phyloP scores from a whole-genome alignment of 2,113 vertebrate species.

The Glareola pratincola region DNA sequence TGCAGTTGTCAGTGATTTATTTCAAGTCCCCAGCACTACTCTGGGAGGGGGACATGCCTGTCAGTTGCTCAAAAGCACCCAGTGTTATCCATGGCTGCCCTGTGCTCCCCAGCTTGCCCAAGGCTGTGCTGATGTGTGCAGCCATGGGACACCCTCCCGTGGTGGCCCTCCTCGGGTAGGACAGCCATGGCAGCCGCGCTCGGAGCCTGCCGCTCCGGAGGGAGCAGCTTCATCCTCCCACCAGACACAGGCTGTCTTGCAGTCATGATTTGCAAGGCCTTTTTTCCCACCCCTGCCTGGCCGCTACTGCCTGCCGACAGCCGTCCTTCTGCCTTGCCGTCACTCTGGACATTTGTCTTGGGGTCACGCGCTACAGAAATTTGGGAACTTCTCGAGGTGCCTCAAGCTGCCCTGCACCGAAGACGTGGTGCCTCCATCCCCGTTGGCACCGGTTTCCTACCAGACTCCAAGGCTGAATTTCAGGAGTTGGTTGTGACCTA shows the following conservation, averaged over 20 bases:
- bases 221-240: not conserved
- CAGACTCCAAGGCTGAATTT: not conserved
- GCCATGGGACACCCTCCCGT: not conserved
- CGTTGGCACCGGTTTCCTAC: not conserved
- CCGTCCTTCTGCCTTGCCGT: not conserved
- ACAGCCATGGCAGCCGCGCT: not conserved
- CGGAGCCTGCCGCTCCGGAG: rapidly evolving
- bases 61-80: not conserved
- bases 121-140: not conserved
- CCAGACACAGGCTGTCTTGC: not conserved
- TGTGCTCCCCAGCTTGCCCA: not conserved
- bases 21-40: not conserved
- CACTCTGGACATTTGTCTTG: not conserved
- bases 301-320: not conserved
- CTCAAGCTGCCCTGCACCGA: rapidly evolving
- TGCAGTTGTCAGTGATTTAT: not conserved
- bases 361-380: not conserved
- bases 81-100: too few species aligned
- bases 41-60: too few species aligned
- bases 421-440: not conserved
- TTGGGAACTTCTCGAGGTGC: not conserved
- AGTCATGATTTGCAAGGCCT: not conserved
- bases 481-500: not conserved
- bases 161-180: rapidly evolving
- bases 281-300: not conserved